Evolutionary conservation across 2,113 vertebrate species (phyloP).

Genomic region (Myiopsitta monachus): DNA sequence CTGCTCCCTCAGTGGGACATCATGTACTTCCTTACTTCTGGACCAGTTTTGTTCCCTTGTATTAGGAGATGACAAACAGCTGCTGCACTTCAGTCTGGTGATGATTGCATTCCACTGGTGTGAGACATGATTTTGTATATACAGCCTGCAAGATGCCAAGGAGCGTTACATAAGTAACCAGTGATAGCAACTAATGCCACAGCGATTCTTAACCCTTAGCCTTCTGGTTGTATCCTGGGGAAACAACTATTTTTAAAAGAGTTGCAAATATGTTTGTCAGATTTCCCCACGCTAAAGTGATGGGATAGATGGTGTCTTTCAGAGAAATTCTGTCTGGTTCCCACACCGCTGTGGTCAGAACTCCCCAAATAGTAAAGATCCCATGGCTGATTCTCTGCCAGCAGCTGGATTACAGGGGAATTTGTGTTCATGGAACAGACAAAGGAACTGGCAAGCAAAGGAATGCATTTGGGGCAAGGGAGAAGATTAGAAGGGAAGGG

Average conservation of each 20-base stretch:
- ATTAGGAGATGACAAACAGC: background rate
- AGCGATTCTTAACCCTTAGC: background rate
- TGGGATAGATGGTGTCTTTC: background rate
- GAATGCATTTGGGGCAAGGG: background rate
- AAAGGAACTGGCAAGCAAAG: background rate
- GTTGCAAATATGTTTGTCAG: background rate
- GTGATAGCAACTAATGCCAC: background rate
- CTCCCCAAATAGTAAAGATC: background rate
- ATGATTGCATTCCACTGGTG: background rate
- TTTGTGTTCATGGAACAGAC: background rate
- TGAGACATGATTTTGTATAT: conserved; percentile 11
- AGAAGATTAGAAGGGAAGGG: background rate
- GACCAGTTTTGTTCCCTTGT: background rate
- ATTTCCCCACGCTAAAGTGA: background rate
- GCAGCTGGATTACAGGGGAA: background rate
- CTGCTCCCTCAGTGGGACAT: background rate
- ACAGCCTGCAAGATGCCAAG: background rate
- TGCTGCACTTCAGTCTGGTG: background rate
- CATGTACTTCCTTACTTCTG: background rate
- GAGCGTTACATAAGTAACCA: background rate
- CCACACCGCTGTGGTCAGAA: background rate
- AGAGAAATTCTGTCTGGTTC: background rate
- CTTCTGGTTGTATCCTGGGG: background rate
- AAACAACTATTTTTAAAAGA: background rate
- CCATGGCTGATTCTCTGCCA: background rate